These are phyloP conservation scores for Ornithoptera priamus DNA, from an alignment of 2,888 invertebrate genomes.

Conservation along the genomic window DNA sequence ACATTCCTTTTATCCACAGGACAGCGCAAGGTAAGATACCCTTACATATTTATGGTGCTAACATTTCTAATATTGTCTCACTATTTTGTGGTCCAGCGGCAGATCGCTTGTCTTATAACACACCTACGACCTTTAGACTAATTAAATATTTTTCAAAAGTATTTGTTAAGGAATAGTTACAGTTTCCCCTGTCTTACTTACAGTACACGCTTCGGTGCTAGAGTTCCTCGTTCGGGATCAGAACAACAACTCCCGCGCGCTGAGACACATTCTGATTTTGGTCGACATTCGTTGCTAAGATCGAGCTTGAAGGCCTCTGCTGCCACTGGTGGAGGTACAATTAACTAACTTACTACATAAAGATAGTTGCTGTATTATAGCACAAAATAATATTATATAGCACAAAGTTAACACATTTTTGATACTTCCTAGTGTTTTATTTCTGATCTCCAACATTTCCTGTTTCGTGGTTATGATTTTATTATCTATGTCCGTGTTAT, in stretches of 20 bases:
- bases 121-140: no score
- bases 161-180: background rate
- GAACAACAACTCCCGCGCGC: slow-evolving; percentile 94
- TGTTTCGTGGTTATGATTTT: no score
- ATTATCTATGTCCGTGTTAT: no score
- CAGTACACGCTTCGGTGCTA: slow-evolving; percentile 68
- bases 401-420: no score
- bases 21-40: slow-evolving; percentile 58
- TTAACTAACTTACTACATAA: background rate
- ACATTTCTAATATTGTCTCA: background rate
- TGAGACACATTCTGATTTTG: slow-evolving; percentile 90
- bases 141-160: background rate
- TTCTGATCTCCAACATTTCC: no score
- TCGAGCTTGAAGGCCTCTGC: slow-evolving; percentile 87
- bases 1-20: slow-evolving; percentile 87
- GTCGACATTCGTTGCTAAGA: slow-evolving; percentile 88
- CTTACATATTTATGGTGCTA: background rate
- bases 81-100: no score
- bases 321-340: slow-evolving; percentile 54
- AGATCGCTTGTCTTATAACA: no score
- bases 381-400: background rate
- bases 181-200: slow-evolving; percentile 28
- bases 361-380: background rate
- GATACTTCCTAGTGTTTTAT: no score
- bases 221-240: slow-evolving; percentile 92